phyloP scores from a whole-genome alignment of 2,797 vertebrate species.

The Crotalus adamanteus region DNA sequence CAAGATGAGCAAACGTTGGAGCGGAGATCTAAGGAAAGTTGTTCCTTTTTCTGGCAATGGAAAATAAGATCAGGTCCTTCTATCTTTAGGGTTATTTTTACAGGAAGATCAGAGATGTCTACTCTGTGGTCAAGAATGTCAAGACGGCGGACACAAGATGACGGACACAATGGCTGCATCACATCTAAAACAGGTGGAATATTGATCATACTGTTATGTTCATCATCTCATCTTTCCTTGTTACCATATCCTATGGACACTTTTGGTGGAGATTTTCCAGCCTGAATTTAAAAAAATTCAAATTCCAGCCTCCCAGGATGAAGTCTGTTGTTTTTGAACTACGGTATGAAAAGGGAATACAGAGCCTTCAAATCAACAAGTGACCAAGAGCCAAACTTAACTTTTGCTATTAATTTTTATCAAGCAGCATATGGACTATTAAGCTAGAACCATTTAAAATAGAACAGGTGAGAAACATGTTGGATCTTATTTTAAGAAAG shows the following conservation, averaged over 20 bases:
- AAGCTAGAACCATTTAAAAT: neutral
- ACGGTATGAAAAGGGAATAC: too few species aligned
- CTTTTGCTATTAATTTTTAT: neutral
- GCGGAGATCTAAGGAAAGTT: neutral
- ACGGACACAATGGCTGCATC: neutral
- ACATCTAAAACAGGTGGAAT: neutral
- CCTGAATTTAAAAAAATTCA: neutral
- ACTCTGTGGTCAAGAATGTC: neutral
- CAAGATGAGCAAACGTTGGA: neutral
- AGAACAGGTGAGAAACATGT: constrained; percentile 18
- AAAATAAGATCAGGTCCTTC: neutral
- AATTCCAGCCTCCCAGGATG: neutral
- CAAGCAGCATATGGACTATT: neutral
- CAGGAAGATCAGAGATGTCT: neutral
- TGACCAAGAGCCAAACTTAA: neutral
- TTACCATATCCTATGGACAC: neutral
- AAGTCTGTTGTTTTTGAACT: neutral
- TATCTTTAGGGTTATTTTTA: neutral
- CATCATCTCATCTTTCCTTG: neutral
- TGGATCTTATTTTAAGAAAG: constrained; percentile 21
- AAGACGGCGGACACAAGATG: neutral
- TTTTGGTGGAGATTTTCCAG: neutral
- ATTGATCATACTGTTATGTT: neutral
- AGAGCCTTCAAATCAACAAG: neutral
- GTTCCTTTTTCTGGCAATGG: neutral